phyloP scores from a whole-genome alignment of 2,797 vertebrate species.

The Taeniopygia guttata region DNA sequence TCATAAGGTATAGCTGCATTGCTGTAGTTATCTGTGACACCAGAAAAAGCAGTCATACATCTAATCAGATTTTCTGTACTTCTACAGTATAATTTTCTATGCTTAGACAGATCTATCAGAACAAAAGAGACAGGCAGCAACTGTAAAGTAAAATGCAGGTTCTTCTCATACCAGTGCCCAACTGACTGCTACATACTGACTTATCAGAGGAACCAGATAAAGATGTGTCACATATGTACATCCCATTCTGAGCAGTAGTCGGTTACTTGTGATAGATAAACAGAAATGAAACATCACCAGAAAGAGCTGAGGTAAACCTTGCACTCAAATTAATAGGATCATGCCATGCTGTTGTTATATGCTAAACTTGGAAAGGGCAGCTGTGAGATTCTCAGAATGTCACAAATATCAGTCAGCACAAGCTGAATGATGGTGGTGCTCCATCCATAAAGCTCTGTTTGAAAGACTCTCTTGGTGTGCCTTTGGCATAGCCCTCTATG shows the following conservation, averaged over 20 bases:
- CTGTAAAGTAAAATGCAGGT: not conserved
- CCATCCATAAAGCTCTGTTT: not conserved
- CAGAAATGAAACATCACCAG: not conserved
- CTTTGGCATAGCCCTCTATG: not conserved
- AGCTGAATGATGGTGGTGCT: not conserved
- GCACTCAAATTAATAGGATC: not conserved
- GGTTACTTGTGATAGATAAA: not conserved
- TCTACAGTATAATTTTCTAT: not conserved
- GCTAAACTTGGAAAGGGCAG: not conserved
- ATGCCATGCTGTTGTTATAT: not conserved
- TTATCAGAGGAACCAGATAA: not conserved
- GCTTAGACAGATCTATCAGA: not conserved
- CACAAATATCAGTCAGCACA: not conserved
- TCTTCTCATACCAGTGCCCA: not conserved
- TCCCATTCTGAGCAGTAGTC: not conserved
- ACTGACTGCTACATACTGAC: not conserved
- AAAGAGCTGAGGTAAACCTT: not conserved
- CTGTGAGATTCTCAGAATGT: not conserved
- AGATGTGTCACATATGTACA: not conserved
- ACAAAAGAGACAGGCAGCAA: not conserved
- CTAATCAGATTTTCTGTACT: constrained; percentile 5
- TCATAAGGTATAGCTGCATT: not conserved
- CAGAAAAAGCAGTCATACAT: not conserved
- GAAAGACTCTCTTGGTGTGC: not conserved
- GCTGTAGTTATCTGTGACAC: not conserved